These are phyloP conservation scores for Coremacera marginata DNA, from an alignment of 2,888 invertebrate species.

Conservation along the genomic window DNA sequence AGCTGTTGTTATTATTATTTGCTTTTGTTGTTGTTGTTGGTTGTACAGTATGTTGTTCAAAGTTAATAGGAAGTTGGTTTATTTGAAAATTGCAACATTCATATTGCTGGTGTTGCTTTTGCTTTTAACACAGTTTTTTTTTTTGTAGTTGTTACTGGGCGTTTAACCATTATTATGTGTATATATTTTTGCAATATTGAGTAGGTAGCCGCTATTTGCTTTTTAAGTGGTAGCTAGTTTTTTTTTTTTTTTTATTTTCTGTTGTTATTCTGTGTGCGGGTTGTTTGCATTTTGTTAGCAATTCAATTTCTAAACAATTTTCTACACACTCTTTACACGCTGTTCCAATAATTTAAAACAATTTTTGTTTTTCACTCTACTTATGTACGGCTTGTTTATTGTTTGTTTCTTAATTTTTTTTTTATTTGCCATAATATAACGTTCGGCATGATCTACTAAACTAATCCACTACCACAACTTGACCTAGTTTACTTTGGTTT, in stretches of 20 bases:
- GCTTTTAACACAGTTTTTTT: neutral
- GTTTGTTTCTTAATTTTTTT: neutral
- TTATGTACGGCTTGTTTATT: neutral
- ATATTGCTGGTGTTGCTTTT: neutral
- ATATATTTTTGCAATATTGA: slow-evolving; percentile 37
- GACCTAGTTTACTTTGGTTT: slow-evolving; percentile 18
- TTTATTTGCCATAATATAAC: slow-evolving; percentile 11
- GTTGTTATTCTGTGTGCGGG: slow-evolving; percentile 7
- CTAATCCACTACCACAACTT: slow-evolving; percentile 17
- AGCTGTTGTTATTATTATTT: neutral
- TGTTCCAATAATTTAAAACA: slow-evolving; percentile 12
- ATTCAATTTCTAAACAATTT: slow-evolving; percentile 17
- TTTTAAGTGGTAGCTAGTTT: slow-evolving; percentile 44
- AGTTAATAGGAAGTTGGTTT: slow-evolving; percentile 47
- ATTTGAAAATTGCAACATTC: slow-evolving; percentile 46
- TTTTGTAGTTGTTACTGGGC: slow-evolving; percentile 39
- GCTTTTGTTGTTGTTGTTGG: neutral
- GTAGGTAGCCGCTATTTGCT: slow-evolving; percentile 25
- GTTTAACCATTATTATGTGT: slow-evolving; percentile 42
- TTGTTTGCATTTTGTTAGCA: slow-evolving; percentile 6
- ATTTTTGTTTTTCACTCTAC: neutral
- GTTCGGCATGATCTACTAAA: slow-evolving; percentile 31
- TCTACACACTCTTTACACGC: slow-evolving; percentile 3
- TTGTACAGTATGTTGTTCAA: slow-evolving; percentile 11
- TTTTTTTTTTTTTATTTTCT: slow-evolving; percentile 21